Percentiles rank a stretch among this genome's conserved stretches.
phyloP scores from a whole-genome alignment of 2,888 invertebrate genomes.

The Drepana falcataria region DNA sequence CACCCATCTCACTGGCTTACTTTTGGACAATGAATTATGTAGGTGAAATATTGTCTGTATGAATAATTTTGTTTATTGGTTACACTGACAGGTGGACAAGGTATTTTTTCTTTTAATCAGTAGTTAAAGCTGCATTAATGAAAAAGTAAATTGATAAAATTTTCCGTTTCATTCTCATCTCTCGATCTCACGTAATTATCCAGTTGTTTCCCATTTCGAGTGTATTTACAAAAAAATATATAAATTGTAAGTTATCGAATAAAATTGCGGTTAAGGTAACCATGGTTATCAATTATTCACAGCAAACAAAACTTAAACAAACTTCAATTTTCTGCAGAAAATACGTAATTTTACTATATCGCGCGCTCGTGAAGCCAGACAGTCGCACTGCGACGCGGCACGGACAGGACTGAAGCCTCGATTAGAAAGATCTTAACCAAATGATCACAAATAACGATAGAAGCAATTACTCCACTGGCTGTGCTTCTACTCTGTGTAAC shows the following conservation, averaged over 20 bases:
- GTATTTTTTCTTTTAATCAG: no score
- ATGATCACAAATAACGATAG: slow-evolving; percentile 51
- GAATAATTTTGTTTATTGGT: no score
- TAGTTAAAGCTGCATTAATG: no score
- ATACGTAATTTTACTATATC: not conserved
- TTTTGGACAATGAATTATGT: slow-evolving; percentile 18
- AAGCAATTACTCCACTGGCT: slow-evolving; percentile 22
- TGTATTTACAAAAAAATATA: no score
- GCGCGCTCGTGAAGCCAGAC: slow-evolving; percentile 17
- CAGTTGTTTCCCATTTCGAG: no score
- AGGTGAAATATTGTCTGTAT: slow-evolving; percentile 9
- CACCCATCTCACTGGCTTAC: slow-evolving; percentile 34
- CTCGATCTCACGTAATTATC: no score
- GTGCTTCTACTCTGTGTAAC: slow-evolving; percentile 25
- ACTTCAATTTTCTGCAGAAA: not conserved
- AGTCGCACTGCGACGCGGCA: slow-evolving; percentile 42
- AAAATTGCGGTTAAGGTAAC: no score
- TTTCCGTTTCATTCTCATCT: no score
- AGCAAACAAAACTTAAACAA: not conserved
- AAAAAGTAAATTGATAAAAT: no score
- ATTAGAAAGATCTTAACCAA: slow-evolving; percentile 56
- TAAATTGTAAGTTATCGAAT: no score
- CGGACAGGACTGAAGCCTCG: slow-evolving; percentile 49
- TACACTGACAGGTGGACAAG: no score
- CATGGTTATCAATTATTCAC: not conserved